These are phyloP conservation scores for Brachyptera risi DNA, from an alignment of 2,888 invertebrate species.

Conservation along the genomic window DNA sequence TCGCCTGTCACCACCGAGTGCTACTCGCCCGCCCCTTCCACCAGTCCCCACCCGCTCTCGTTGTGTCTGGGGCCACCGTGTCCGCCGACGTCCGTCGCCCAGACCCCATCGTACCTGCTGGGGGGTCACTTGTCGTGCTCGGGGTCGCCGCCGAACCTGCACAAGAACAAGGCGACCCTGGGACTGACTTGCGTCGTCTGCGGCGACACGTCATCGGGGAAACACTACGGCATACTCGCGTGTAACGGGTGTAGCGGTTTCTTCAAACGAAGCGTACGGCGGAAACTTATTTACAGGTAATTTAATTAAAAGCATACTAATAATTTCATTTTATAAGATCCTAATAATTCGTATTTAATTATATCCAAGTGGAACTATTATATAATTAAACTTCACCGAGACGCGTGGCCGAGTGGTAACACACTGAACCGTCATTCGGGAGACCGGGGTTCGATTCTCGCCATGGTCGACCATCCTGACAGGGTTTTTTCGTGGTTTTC, in stretches of 20 bases:
- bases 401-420: too few relatives aligned
- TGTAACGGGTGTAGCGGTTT: conserved; percentile 99
- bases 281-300: conserved; percentile 96
- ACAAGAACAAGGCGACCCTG: conserved; percentile 50
- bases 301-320: conserved; percentile 36
- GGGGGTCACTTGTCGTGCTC: conserved; percentile 7
- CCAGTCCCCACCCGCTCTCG: conserved; percentile 49
- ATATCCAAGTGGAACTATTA: too few relatives aligned
- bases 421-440: too few relatives aligned
- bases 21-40: conserved; percentile 34
- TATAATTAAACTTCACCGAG: too few relatives aligned
- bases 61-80: conserved; percentile 55
- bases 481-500: too few relatives aligned
- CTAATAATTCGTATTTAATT: not conserved
- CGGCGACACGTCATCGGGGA: conserved; percentile 94
- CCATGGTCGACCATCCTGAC: too few relatives aligned
- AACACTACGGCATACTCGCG: conserved; percentile 96
- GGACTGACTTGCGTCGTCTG: conserved; percentile 94
- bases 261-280: conserved; percentile 93
- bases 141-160: not conserved
- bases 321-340: not conserved
- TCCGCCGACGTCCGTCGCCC: conserved; percentile 48
- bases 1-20: conserved; percentile 31
- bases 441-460: too few relatives aligned
- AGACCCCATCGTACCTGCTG: conserved; percentile 41